Percentiles rank a stretch among this genome's conserved stretches.
These are phyloP conservation scores for Drosophila lutescens DNA, from an alignment of 2,888 invertebrate genomes.

Conservation along the genomic window DNA sequence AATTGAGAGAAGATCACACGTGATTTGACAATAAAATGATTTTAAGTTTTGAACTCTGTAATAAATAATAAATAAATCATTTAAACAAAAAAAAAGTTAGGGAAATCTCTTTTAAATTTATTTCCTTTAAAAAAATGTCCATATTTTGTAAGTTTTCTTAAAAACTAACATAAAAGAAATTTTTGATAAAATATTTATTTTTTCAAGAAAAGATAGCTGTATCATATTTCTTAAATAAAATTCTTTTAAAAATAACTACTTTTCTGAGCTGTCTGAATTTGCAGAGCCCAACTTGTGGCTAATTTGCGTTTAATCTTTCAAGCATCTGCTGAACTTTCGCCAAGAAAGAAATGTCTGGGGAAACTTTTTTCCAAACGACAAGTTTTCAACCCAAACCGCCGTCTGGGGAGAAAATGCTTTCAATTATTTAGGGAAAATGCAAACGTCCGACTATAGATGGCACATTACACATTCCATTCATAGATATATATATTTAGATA, in stretches of 20 bases:
- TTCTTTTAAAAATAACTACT: neutral
- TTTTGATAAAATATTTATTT: too few relatives aligned
- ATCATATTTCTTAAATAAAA: too few relatives aligned
- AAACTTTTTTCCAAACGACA: conserved; percentile 40
- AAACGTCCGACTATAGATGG: conserved; percentile 44
- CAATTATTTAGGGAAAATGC: conserved; percentile 68
- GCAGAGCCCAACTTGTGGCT: conserved; percentile 19
- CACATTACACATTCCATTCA: conserved; percentile 37
- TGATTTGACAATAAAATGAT: conserved; percentile 1
- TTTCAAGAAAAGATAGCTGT: too few relatives aligned
- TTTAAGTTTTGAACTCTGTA: neutral
- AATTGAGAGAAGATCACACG: conserved; percentile 1
- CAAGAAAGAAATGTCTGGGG: conserved; percentile 12
- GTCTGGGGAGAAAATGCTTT: conserved; percentile 66
- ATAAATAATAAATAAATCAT: neutral
- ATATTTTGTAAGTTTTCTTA: too few relatives aligned
- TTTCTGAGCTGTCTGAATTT: conserved; percentile 7
- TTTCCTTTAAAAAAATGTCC: too few relatives aligned
- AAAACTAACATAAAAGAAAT: too few relatives aligned
- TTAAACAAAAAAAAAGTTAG: neutral
- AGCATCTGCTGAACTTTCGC: conserved; percentile 24
- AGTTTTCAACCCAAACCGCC: conserved; percentile 41
- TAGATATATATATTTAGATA: conserved; percentile 55
- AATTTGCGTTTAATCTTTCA: conserved; percentile 39
- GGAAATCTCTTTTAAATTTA: neutral